A percentile compares a stretch with the other conserved stretches of the same genome.
phyloP scores from a whole-genome alignment of 1,140 invertebrate species.

The Oscheius sp. region DNA sequence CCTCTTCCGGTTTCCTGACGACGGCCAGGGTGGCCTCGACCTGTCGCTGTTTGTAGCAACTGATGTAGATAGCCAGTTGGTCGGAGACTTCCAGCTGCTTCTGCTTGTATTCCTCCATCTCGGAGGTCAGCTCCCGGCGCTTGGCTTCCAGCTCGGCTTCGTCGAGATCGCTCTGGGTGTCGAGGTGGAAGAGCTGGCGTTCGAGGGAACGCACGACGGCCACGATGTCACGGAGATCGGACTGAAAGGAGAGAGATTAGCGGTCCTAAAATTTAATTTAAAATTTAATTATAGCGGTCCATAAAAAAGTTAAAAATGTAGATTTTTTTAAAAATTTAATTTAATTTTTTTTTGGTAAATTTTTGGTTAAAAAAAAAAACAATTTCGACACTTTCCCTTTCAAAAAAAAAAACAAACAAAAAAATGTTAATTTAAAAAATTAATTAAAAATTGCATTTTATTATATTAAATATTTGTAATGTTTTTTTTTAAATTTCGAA shows the following conservation, averaged over 20 bases:
- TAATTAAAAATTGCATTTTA: too few relatives aligned
- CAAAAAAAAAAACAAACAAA: too few relatives aligned
- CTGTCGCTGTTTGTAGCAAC: conserved; percentile 80
- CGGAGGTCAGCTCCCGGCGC: conserved; percentile 36
- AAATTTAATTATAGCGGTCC: too few relatives aligned
- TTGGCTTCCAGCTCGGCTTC: conserved; percentile 2
- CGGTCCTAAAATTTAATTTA: not conserved
- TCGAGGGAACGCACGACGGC: conserved; percentile 51
- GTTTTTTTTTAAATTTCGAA: too few relatives aligned
- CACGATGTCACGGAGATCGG: conserved; percentile 57
- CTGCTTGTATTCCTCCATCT: conserved; percentile 86
- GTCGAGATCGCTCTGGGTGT: conserved; percentile 27
- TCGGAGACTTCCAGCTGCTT: conserved; percentile 79
- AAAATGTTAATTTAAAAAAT: not conserved
- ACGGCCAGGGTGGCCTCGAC: conserved; percentile 62
- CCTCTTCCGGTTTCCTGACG: conserved; percentile 33
- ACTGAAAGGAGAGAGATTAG: conserved; percentile 58
- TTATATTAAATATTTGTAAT: too few relatives aligned
- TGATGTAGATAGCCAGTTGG: conserved; percentile 71
- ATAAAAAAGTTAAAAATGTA: too few relatives aligned
- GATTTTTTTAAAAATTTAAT: not conserved
- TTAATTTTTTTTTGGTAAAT: not conserved
- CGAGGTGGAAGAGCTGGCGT: conserved; percentile 55
- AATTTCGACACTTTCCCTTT: too few relatives aligned
- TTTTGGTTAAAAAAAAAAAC: too few relatives aligned